Percentiles rank a stretch among this genome's conserved stretches.
These are phyloP conservation scores for Dusona sp. DNA, from an alignment of 2,888 invertebrate species.

Conservation along the genomic window DNA sequence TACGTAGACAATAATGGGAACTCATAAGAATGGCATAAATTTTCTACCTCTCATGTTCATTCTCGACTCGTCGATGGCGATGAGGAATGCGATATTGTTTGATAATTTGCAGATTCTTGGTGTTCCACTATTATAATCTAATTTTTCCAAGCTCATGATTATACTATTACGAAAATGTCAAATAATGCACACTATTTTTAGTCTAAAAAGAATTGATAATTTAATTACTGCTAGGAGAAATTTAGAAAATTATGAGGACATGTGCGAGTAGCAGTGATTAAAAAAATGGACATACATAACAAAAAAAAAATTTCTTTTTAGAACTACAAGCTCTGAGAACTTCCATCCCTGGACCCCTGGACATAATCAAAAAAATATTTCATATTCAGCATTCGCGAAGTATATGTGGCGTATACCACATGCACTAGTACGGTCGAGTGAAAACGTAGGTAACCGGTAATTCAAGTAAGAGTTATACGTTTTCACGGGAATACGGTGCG, in stretches of 20 bases:
- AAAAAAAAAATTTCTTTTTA: background rate
- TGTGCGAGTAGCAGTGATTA: background rate
- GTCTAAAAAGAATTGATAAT: background rate
- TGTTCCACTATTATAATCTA: background rate
- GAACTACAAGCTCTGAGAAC: background rate
- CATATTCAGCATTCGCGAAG: conserved; percentile 11
- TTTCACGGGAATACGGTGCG: conserved; percentile 17
- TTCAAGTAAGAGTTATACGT: conserved; percentile 24
- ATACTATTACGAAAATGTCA: background rate
- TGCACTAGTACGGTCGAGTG: conserved; percentile 34
- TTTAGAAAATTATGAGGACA: background rate
- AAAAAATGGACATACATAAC: background rate
- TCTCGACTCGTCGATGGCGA: background rate
- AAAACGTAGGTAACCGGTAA: conserved; percentile 29
- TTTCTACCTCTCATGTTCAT: background rate
- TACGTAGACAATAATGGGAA: conserved; percentile 28
- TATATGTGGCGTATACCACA: background rate
- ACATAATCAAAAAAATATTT: background rate
- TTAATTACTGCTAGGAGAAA: background rate
- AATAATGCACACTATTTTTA: background rate
- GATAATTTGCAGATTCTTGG: background rate
- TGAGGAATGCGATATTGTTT: background rate
- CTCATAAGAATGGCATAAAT: conserved; percentile 37
- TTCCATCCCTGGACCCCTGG: background rate
- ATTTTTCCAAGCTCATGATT: background rate